Evolutionary conservation across 2,888 invertebrate species (phyloP), one percentile per base, ranked within the genome.

Genomic region (Brachyptera risi): DNA sequence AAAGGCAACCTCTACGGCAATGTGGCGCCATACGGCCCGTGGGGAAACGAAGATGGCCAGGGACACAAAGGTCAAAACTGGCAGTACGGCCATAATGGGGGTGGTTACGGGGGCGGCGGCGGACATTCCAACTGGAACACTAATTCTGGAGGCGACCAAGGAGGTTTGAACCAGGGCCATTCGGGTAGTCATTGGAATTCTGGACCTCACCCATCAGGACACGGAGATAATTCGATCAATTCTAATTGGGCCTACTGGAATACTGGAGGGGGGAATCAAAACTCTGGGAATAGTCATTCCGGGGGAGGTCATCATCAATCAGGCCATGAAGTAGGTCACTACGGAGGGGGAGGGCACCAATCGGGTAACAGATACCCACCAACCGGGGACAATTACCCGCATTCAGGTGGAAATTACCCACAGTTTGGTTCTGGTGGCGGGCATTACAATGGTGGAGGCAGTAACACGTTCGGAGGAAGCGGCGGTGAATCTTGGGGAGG

Each of bases 121-220:
- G 67, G 67, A 21, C 64, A 63, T 17, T 71, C 70, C 9, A 71
- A 72, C 56, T 66, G 68, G 13, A 63, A 65, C 3, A 69, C 68
- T 60, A 63, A 68, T 4, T 56, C 68, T 13, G 70, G 68, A 2
- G 66, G 66, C 7, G 67, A 40, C 11, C 11, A 21, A 19, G 44
- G 44, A 17, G 44, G 44, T 19, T 15, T 21, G 19, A 11, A 15
- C 4, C n/a, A 17, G 19, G n/a, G 44, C 11, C n/a, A 44, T 44
- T 44, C 15, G 3, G 44, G 44, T 17, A 44, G 44, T 44, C n/a
- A n/a, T n/a, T n/a, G n/a, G n/a, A n/a, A n/a, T n/a, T 15, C 19
- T 15, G 44, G 44, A 11, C 11, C 11, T 19, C 19, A 19, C 9
- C 11, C 11, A 11, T 44, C 44, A 3, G 44, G 40, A 5, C n/a